Evolutionary conservation across 2,888 invertebrate species (phyloP).

Genomic region (Masnerella sp.): DNA sequence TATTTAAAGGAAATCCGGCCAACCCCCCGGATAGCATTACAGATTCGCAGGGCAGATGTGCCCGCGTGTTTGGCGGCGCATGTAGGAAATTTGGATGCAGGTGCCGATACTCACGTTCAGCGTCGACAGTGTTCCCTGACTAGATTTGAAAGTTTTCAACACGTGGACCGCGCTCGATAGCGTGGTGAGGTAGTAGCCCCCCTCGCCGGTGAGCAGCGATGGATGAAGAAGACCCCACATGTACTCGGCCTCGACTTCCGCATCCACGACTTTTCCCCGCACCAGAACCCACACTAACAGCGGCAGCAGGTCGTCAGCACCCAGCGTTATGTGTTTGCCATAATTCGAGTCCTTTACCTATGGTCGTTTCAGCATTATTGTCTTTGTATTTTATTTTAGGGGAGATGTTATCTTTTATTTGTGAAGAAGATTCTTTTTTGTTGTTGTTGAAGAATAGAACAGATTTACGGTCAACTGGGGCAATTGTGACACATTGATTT

Average conservation of each 20-base stretch:
- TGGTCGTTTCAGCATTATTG: constrained; percentile 1
- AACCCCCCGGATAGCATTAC: constrained; percentile 21
- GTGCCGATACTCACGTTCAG: constrained; percentile 69
- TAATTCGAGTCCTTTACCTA: constrained; percentile 84
- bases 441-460: too few species aligned
- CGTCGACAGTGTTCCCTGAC: constrained; percentile 75
- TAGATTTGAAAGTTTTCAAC: constrained; percentile 82
- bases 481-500: too few species aligned
- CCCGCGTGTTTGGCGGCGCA: constrained; percentile 10
- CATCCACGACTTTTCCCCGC: constrained; percentile 92
- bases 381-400: too few species aligned
- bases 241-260: constrained; percentile 96
- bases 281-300: constrained; percentile 95
- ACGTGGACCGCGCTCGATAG: constrained; percentile 95
- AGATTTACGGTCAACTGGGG: too few species aligned
- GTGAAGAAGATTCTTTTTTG: too few species aligned
- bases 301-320: constrained; percentile 94
- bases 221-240: constrained; percentile 97
- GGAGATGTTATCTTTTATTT: too few species aligned
- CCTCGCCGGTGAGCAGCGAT: constrained; percentile 93
- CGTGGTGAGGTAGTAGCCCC: constrained; percentile 96
- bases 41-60: constrained; percentile 35
- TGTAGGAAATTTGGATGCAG: constrained; percentile 37
- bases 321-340: constrained; percentile 80
- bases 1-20: constrained; percentile 5